Base-by-base conservation (phyloP, 2,888 invertebrate genomes). In the Subacronicta megacephala region DNA sequence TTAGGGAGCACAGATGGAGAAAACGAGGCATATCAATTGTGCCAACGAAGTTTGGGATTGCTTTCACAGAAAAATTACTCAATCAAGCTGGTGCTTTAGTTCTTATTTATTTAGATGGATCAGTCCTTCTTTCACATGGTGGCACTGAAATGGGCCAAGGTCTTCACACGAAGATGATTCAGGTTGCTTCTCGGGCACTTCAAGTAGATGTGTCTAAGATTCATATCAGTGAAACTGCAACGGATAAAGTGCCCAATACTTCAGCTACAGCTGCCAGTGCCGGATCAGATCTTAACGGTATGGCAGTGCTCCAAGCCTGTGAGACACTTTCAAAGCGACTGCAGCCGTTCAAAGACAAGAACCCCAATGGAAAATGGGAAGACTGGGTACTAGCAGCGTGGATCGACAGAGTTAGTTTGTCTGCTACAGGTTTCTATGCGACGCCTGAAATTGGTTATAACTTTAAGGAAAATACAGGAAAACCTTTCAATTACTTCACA, bases 121-220 rank as follows among this genome's bases (percentile, higher is more conserved):
- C 98, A 0, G 98, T 99, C 2, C 93, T 99, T 10, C 78, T 99
- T 15, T 96, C 97, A 0, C 98, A 98, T 83, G 98, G 98, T 29
- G 99, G 99, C n/a, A 97, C 97, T 7, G 99, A 99, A 95, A 99
- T 99, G 97, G 99, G 99, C 0, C 99, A 99, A 92, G 99, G 99
- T 1, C 93, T 99, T 4, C 97, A 99, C 84, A 99, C 98, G 0
- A 99, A 99, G 95, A 98, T 99, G 97, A 96, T 98, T 50, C 99
- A 99, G 95, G 96, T 98, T 10, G 97, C 98, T 3, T 97, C 98
- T 40, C 95, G 96, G 62, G 95, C 95, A 0, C 90, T 98, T 12
- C 96, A 95, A 45, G 95, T 98, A 29, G 95, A 97, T 3, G 84
- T 95, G 0, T 95, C 96, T 0, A 95, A 96, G 78, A 97, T 98